Evolutionary conservation across 2,797 vertebrate species (phyloP).

Genomic region (Chiloscyllium punctatum): DNA sequence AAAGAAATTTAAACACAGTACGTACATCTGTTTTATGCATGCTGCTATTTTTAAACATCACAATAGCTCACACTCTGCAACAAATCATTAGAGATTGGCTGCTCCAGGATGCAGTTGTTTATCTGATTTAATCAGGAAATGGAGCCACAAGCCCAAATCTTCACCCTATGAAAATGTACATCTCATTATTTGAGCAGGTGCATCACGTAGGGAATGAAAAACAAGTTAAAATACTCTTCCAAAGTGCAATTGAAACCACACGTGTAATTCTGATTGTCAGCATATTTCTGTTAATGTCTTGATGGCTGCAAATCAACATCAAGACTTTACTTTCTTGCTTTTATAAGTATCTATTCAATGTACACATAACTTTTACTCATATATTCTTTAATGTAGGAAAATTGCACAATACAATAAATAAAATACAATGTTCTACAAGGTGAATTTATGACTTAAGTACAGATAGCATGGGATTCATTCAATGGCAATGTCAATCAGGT

Average conservation of each 20-base stretch:
- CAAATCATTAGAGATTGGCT: neutral
- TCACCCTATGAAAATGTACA: neutral
- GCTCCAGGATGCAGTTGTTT: neutral
- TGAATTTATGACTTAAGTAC: neutral
- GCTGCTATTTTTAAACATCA: neutral
- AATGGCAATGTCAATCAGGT: neutral
- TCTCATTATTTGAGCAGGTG: neutral
- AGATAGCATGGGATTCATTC: neutral
- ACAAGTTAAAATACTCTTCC: neutral
- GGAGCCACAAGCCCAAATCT: neutral
- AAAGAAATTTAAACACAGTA: neutral
- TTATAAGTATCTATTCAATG: neutral
- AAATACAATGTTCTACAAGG: neutral
- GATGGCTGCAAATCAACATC: neutral
- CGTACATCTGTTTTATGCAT: neutral
- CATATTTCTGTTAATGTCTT: neutral
- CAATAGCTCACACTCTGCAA: neutral
- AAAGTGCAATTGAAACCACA: neutral
- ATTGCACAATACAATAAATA: neutral
- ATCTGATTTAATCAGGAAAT: neutral
- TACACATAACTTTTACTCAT: neutral
- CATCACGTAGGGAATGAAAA: neutral
- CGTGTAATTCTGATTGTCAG: neutral
- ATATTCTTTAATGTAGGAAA: neutral
- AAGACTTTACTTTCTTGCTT: neutral